Conservation (phyloP, 2,797 vertebrate genomes). For the Caiman crocodilus region DNA sequence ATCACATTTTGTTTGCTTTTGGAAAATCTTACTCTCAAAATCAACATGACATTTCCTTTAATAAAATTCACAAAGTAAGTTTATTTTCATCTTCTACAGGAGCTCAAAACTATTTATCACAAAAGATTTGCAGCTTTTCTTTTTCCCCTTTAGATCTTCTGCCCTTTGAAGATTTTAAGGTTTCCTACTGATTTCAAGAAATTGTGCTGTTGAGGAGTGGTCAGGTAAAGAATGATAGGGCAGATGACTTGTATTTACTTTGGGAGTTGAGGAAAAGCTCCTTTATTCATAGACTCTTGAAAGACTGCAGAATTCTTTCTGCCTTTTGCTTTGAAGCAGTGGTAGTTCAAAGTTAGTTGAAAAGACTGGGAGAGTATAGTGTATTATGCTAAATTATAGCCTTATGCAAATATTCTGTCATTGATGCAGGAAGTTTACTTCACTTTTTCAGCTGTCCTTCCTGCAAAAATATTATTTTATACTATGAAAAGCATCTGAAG, state of each 20-base stretch:
- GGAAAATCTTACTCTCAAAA: conserved; percentile 25
- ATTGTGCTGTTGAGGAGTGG: conserved; percentile 32
- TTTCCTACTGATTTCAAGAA: conserved; percentile 64
- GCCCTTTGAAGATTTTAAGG: conserved; percentile 57
- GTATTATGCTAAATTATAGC: background rate
- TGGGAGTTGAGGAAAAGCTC: conserved; percentile 43
- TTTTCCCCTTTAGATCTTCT: conserved; percentile 28
- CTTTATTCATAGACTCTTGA: conserved; percentile 37
- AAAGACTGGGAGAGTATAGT: background rate
- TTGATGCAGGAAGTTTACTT: background rate
- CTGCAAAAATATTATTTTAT: background rate
- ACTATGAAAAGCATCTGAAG: background rate
- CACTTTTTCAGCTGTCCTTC: background rate
- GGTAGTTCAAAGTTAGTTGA: background rate
- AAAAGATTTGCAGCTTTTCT: conserved; percentile 50
- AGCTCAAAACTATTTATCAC: conserved; percentile 57
- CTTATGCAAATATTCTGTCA: background rate
- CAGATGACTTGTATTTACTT: conserved; percentile 42
- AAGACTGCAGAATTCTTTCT: conserved; percentile 43
- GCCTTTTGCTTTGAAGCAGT: background rate
- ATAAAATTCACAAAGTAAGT: conserved; percentile 40
- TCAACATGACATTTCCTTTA: conserved; percentile 29
- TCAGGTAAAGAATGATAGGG: conserved; percentile 16
- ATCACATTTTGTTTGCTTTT: conserved; percentile 8
- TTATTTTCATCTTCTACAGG: conserved; percentile 51